Evolutionary conservation across 2,888 invertebrate species (phyloP), one percentile per base, ranked within the genome.

Genomic region (Parascotia fuliginaria): DNA sequence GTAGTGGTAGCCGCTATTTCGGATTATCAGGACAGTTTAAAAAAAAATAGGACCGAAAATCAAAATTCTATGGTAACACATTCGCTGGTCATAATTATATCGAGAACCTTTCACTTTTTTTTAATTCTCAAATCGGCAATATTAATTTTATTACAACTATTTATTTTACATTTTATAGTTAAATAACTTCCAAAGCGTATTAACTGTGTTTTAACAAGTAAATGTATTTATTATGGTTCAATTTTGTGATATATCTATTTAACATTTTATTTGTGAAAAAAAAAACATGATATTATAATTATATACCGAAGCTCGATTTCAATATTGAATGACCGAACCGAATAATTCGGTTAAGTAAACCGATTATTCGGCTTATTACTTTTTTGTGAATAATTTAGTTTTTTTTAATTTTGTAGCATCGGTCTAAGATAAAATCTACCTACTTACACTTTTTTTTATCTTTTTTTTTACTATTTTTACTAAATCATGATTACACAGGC

Each of bases 401-500:
- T 24, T 31, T 3, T 38, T 34, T 1, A 19, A 11, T 16, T 13
- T 19, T 37, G 12, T 29, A 31, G 9, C 14, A 38, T 13, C 3
- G 13, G 5, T 27, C 13, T 9, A 24, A n/a, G n/a, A n/a, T 11
- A 33, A 22, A 19, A 40, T 9, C 9, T 36, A 32, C 14, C 13
- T 32, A 24, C 9, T 15, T 31, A 24, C 12, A 32, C n/a, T n/a
- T n/a, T 42, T 32, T 31, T 33, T 15, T 19, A 29, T 43, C 42
- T 48, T 37, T 46, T 49, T 50, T 29, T 16, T 48, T 48, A 42
- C 28, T 47, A 40, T 53, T 51, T 46, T 48, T 38, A 32, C 43
- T 54, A 12, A 36, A 15, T 22, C 58, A 57, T 6, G n/a, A 52
- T 40, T 57, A 69, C 55, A 31, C 39, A 13, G 49, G 52, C 60